Base-by-base conservation (phyloP, 1,140 invertebrate genomes). In the Contarinia nasturtii region DNA sequence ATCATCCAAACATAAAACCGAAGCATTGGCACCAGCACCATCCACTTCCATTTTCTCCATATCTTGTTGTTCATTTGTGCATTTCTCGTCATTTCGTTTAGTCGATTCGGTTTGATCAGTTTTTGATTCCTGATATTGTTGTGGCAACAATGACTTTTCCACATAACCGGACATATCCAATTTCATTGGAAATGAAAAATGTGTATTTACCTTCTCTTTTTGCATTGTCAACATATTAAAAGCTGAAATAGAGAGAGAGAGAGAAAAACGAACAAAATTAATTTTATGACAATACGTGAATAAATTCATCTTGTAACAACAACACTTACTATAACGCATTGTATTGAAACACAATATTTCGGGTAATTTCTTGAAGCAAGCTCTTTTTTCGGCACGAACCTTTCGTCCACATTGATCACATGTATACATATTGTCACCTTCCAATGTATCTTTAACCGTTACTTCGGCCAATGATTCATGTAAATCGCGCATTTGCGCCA, bases 141-240 rank as follows among this genome's bases (percentile, higher is more conserved):
- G 82, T 0, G 85, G 83, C 76, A 95, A 90, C 0, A 95, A 67
- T 56, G 89, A 87, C 60, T 89, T 87, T 59, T 95, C 91, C 49
- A 94, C 85, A 60, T 95, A 96, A 14, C 84, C 82, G 1, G 84
- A 82, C 91, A 96, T 95, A 59, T 94, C 89, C 1, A 95, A 67
- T 44, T 81, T 68, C 60, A 94, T 72, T 0, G 91, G 91, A 67
- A 95, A 96, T n/a, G 89, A 93, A 60, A 95, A 96, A 58, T 94
- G 90, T 0, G 90, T 95, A 63, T 95, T 95, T 0, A 95, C 89
- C 62, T 95, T 96, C 63, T 96, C 92, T 58, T 94, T 94, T 10
- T 89, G 71, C 89, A 95, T 94, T 0, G 91, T 95, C 1, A 92
- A 74, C 90, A 95, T 94, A 62, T 95, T 95, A 60, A 95, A 96